A percentile compares a stretch with the other conserved stretches of the same genome.
phyloP scores from a whole-genome alignment of 2,797 vertebrate genomes.

The Arnoldichthys spilopterus region DNA sequence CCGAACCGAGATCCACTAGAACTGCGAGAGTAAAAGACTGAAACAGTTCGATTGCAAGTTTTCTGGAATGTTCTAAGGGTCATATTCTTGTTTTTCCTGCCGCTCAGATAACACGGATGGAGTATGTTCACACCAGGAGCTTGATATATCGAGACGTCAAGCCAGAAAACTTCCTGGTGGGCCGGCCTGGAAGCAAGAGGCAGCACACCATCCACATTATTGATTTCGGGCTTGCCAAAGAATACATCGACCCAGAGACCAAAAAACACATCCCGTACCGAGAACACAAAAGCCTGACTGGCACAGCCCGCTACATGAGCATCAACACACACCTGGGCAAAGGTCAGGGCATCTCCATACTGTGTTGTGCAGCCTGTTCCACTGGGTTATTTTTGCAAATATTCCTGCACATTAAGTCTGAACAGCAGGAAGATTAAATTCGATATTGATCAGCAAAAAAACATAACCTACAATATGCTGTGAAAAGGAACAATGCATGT shows the following conservation, averaged over 20 bases:
- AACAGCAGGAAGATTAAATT: neutral
- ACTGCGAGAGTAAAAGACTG: neutral
- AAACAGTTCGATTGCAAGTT: neutral
- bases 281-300: slow-evolving; percentile 99
- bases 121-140: slow-evolving; percentile 97
- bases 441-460: neutral
- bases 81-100: neutral
- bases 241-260: slow-evolving; percentile 99
- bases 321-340: slow-evolving; percentile 98
- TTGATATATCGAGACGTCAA: slow-evolving; percentile 98
- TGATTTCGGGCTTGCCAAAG: slow-evolving; percentile 99
- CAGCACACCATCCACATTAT: slow-evolving; percentile 99
- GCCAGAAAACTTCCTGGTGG: slow-evolving; percentile 97
- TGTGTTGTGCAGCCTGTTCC: neutral
- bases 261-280: slow-evolving; percentile 99
- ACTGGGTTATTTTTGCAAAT: neutral
- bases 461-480: too few relatives aligned
- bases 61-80: neutral
- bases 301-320: slow-evolving; percentile 98
- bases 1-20: neutral
- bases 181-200: slow-evolving; percentile 92
- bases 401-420: neutral
- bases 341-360: slow-evolving; percentile 76
- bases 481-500: too few relatives aligned
- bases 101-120: slow-evolving; percentile 93